Conservation (phyloP, 2,797 vertebrate genomes). For the Diplodus puntazzo region DNA sequence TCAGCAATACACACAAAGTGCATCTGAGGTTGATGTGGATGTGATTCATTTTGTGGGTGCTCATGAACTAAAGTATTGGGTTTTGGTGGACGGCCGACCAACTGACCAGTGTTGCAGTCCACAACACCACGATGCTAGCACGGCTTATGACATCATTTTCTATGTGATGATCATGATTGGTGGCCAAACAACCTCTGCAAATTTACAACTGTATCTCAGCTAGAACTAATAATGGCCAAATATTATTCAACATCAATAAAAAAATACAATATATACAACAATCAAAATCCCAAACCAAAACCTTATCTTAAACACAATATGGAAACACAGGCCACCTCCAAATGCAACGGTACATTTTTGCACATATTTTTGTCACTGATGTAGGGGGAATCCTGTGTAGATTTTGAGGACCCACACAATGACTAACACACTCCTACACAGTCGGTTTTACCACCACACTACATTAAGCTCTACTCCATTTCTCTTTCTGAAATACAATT, state of each 20-base stretch:
- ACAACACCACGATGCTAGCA: not conserved
- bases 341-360: constrained; percentile 1
- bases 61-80: not conserved
- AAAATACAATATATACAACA: not conserved
- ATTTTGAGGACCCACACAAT: constrained; percentile 87
- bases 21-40: not conserved
- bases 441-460: constrained; percentile 73
- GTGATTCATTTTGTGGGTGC: not conserved
- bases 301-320: not conserved
- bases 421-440: constrained; percentile 86
- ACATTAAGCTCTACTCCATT: not conserved
- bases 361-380: constrained; percentile 17
- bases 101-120: too few relatives aligned
- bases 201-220: not conserved
- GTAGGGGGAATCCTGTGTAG: constrained; percentile 67
- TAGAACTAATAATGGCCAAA: not conserved
- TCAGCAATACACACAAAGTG: not conserved
- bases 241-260: not conserved
- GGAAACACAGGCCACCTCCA: not conserved
- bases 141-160: not conserved
- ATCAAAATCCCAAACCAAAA: not conserved
- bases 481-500: not conserved
- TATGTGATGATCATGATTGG: not conserved
- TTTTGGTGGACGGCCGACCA: not conserved
- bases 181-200: not conserved